A percentile compares a stretch with the other conserved stretches of the same genome.
phyloP scores from a whole-genome alignment of 2,888 invertebrate species.

The Nomada lathburiana region DNA sequence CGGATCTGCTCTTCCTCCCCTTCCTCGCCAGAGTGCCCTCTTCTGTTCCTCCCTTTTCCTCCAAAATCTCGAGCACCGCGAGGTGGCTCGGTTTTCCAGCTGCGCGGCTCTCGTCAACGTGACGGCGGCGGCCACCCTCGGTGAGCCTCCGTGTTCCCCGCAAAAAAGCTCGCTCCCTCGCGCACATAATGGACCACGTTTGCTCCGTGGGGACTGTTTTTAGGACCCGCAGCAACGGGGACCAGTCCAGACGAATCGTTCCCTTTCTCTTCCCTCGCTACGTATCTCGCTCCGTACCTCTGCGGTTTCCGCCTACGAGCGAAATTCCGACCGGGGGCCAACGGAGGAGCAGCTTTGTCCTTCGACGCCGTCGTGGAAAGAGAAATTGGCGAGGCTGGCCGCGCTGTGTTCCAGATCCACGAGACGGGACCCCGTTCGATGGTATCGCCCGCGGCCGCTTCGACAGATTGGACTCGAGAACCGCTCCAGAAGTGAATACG shows the following conservation, averaged over 20 bases:
- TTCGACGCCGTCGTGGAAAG: slow-evolving; percentile 40
- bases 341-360: slow-evolving; percentile 47
- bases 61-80: slow-evolving; percentile 40
- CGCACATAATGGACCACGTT: slow-evolving; percentile 75
- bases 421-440: slow-evolving; percentile 50
- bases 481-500: slow-evolving; percentile 41
- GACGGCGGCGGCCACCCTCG: slow-evolving; percentile 81
- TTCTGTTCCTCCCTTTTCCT: slow-evolving; percentile 43
- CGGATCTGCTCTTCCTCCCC: slow-evolving; percentile 21
- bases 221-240: slow-evolving; percentile 38
- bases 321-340: slow-evolving; percentile 59
- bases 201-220: slow-evolving; percentile 67
- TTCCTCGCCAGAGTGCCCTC: slow-evolving; percentile 25
- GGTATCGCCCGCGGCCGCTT: slow-evolving; percentile 45
- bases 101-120: slow-evolving; percentile 83
- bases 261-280: background rate
- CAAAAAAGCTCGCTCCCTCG: slow-evolving; percentile 69
- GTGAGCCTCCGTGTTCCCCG: slow-evolving; percentile 73
- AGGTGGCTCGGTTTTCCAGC: slow-evolving; percentile 80
- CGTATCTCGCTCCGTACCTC: slow-evolving; percentile 35
- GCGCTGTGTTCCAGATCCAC: slow-evolving; percentile 49
- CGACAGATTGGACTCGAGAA: slow-evolving; percentile 58
- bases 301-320: slow-evolving; percentile 68
- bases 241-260: slow-evolving; percentile 13
- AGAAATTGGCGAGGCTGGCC: slow-evolving; percentile 60